Percentiles rank a stretch among this genome's conserved stretches.
Conservation (phyloP, 2,113 vertebrate species). For the Eidolon helvum region DNA sequence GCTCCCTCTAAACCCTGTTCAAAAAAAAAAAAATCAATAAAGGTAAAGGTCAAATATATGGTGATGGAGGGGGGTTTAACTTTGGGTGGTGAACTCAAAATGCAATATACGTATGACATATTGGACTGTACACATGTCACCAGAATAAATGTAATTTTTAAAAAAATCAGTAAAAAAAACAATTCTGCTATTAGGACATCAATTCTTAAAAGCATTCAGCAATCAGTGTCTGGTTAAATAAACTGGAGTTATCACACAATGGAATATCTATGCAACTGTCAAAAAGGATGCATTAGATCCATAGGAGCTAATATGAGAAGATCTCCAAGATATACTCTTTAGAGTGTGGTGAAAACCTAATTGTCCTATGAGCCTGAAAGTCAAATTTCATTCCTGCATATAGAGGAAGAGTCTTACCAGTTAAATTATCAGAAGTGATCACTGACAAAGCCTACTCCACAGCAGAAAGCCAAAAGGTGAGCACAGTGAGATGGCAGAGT, state of each 20-base stretch:
- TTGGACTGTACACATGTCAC: too few species aligned
- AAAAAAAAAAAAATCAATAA: neutral
- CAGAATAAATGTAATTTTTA: too few species aligned
- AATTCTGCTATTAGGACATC: neutral
- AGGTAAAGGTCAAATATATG: too few species aligned
- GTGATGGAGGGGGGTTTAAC: too few species aligned
- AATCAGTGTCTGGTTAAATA: neutral
- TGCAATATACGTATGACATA: too few species aligned
- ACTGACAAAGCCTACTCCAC: neutral
- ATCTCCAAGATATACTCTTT: neutral
- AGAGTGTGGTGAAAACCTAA: neutral
- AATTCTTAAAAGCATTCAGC: neutral
- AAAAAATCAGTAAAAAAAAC: neutral
- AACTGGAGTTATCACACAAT: neutral
- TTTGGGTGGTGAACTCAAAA: too few species aligned
- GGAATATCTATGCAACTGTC: neutral
- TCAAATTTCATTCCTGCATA: neutral
- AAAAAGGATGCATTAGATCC: neutral
- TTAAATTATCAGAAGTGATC: neutral
- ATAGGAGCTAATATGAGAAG: neutral
- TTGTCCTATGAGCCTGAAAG: neutral
- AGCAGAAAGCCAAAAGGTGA: neutral
- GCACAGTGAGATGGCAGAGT: neutral
- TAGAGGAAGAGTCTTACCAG: neutral
- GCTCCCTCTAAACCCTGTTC: neutral